These are phyloP conservation scores for Drosophila fulvimacula DNA, from an alignment of 2,888 invertebrate genomes.

Conservation along the genomic window DNA sequence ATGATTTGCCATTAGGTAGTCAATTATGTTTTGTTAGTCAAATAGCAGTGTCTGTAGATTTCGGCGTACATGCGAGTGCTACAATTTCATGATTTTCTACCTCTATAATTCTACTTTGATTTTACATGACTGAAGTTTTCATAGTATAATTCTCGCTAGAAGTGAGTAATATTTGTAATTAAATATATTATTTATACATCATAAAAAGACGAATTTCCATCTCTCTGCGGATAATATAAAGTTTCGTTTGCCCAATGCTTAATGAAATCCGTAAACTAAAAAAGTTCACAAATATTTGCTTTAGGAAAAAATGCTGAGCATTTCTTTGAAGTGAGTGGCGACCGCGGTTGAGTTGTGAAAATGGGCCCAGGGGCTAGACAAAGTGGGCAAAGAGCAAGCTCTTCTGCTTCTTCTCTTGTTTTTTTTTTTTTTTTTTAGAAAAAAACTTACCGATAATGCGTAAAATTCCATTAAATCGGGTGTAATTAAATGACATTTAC, in stretches of 20 bases:
- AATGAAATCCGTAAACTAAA: constrained; percentile 23
- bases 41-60: not conserved
- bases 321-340: constrained; percentile 59
- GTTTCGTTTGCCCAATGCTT: constrained; percentile 10
- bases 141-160: not conserved
- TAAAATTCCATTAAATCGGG: constrained; percentile 84
- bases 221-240: not conserved
- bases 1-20: not conserved
- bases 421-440: constrained; percentile 23
- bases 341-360: constrained; percentile 54
- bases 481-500: constrained; percentile 85
- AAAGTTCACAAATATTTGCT: constrained; percentile 36
- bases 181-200: not conserved
- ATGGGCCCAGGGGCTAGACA: constrained; percentile 48
- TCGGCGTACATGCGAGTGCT: no score
- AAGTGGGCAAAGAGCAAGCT: constrained; percentile 10
- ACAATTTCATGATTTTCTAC: no score
- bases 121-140: no score
- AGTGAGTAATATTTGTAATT: not conserved
- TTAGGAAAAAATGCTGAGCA: constrained; percentile 47
- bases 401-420: not conserved
- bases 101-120: not conserved
- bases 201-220: not conserved
- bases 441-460: constrained; percentile 81
- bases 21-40: not conserved